Conservation (phyloP, 2,797 vertebrate species). For the Diplodus puntazzo region DNA sequence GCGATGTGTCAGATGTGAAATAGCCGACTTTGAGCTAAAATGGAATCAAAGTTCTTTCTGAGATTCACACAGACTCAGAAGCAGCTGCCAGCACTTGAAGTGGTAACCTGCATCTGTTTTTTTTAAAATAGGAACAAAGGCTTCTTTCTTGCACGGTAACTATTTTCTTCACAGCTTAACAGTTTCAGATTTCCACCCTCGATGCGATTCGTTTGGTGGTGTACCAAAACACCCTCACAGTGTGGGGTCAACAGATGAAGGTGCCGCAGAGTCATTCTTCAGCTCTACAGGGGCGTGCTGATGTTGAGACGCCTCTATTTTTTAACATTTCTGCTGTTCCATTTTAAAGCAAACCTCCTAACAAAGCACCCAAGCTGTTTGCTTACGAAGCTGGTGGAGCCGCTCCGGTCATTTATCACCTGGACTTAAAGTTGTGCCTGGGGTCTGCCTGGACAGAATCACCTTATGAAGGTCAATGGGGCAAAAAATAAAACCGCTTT, state of each 20-base stretch:
- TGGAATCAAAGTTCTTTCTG: slow-evolving; percentile 57
- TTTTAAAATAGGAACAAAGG: slow-evolving; percentile 71
- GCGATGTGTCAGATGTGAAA: slow-evolving; percentile 36
- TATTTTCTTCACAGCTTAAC: slow-evolving; percentile 1
- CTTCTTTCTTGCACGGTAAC: slow-evolving; percentile 30
- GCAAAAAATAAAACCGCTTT: slow-evolving; percentile 58
- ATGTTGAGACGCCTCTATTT: slow-evolving; percentile 33
- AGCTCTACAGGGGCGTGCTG: slow-evolving; percentile 22
- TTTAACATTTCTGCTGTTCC: slow-evolving; percentile 50
- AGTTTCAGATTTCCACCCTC: slow-evolving; percentile 43
- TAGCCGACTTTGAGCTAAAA: slow-evolving; percentile 61
- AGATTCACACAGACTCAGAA: slow-evolving; percentile 62
- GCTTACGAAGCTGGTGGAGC: slow-evolving; percentile 61
- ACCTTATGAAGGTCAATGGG: slow-evolving; percentile 72
- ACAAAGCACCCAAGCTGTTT: slow-evolving; percentile 61
- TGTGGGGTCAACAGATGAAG: slow-evolving; percentile 55
- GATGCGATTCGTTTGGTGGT: slow-evolving; percentile 39
- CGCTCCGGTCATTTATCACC: slow-evolving; percentile 78
- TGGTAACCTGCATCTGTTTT: slow-evolving; percentile 54
- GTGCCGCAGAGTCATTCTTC: slow-evolving; percentile 53
- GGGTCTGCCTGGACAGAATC: slow-evolving; percentile 58
- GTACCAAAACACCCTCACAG: slow-evolving; percentile 42
- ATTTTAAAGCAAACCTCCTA: slow-evolving; percentile 65
- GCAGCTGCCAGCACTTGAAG: slow-evolving; percentile 59
- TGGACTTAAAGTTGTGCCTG: slow-evolving; percentile 60